phyloP scores from a whole-genome alignment of 2,888 invertebrate species.

The Dugesia japonica region DNA sequence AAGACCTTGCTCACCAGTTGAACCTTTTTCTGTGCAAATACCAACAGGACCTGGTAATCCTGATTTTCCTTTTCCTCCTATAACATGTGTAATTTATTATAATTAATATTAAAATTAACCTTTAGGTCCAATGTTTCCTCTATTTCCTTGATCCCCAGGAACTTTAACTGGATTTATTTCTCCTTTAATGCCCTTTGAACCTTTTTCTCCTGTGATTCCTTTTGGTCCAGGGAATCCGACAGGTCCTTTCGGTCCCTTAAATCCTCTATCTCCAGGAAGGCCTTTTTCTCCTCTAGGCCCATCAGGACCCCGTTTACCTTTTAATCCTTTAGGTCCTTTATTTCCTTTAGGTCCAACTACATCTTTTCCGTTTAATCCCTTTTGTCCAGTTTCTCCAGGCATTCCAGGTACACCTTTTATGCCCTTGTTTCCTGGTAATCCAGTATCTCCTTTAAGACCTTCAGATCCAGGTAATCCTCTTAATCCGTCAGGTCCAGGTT shows the following conservation, averaged over 20 bases:
- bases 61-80: not conserved
- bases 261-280: not conserved
- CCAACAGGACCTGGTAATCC: not conserved
- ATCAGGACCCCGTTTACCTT: not conserved
- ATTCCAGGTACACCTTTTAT: slow-evolving; percentile 7
- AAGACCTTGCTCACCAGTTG: not conserved
- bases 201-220: not conserved
- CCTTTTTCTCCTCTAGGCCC: not conserved
- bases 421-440: not conserved
- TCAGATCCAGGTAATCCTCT: not conserved
- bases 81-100: too few species aligned
- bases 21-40: not conserved
- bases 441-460: not conserved
- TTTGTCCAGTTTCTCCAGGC: not conserved
- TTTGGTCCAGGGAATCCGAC: not conserved
- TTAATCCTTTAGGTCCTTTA: slow-evolving; percentile 21
- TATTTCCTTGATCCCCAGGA: slow-evolving; percentile 15
- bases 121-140: not conserved
- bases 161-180: not conserved
- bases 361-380: not conserved
- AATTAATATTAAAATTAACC: too few species aligned
- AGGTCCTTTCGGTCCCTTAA: not conserved
- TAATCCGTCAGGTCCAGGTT: not conserved
- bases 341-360: not conserved
- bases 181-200: not conserved